Percentiles rank a stretch among this genome's conserved stretches.
Evolutionary conservation across 2,888 invertebrate species (phyloP).

Genomic region (Orchestes rusci): DNA sequence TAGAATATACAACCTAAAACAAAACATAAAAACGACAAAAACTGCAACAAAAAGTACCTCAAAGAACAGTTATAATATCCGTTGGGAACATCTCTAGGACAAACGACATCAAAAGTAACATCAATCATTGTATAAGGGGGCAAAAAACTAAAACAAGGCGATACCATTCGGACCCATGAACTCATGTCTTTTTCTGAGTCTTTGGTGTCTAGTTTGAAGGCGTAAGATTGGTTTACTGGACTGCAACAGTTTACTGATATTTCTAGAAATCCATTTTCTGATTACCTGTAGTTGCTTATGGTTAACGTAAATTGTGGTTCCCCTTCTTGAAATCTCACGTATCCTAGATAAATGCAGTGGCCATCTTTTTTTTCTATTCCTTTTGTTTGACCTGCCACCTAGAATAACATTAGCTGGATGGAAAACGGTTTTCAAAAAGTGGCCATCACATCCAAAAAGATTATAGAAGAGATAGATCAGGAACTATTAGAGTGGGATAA

Average conservation of each 20-base stretch:
- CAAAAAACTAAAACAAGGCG: conserved; percentile 23
- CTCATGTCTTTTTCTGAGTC: conserved; percentile 19
- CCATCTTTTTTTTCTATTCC: conserved; percentile 25
- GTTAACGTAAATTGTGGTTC: conserved; percentile 22
- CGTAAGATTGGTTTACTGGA: conserved; percentile 28
- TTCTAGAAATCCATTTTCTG: not conserved
- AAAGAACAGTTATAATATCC: conserved; percentile 37
- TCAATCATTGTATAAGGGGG: conserved; percentile 32
- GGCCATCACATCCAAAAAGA: no score
- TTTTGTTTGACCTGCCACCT: conserved; percentile 22
- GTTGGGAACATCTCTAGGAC: conserved; percentile 24
- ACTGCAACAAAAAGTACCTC: conserved; percentile 31
- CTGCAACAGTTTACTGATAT: conserved; percentile 24
- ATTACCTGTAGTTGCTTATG: conserved; percentile 33
- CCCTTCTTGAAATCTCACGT: conserved; percentile 16
- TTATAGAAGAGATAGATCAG: no score
- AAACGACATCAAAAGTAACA: conserved; percentile 34
- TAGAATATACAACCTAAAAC: conserved; percentile 37
- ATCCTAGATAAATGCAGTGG: conserved; percentile 31
- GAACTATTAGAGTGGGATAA: no score
- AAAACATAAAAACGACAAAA: no score
- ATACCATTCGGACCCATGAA: conserved; percentile 6
- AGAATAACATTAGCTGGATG: no score
- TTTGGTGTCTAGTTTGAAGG: conserved; percentile 34
- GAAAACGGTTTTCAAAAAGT: no score